A percentile compares a stretch with the other conserved stretches of the same genome.
Evolutionary conservation across 2,113 vertebrate species (phyloP).

Genomic region (Salvator merianae): DNA sequence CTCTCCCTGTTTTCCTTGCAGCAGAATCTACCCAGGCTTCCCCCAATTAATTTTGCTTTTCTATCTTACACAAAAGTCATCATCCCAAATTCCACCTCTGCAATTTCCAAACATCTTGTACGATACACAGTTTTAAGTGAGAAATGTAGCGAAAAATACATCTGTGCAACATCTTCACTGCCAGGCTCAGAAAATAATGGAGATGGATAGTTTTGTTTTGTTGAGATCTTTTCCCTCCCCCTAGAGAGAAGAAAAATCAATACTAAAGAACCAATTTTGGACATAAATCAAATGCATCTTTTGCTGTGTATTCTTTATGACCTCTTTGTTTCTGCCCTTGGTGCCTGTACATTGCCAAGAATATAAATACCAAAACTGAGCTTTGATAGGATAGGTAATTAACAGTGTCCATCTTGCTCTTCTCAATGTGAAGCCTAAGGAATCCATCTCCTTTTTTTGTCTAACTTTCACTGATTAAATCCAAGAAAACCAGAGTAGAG

Average conservation of each 20-base stretch:
- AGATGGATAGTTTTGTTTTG: conserved; percentile 68
- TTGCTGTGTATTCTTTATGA: conserved; percentile 71
- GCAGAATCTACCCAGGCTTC: background rate
- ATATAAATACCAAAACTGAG: conserved; percentile 65
- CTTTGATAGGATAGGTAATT: conserved; percentile 46
- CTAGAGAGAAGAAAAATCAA: conserved; percentile 70
- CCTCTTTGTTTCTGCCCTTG: conserved; percentile 66
- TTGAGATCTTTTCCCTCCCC: conserved; percentile 43
- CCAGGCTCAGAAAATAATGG: conserved; percentile 68
- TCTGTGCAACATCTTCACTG: conserved; percentile 62
- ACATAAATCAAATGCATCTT: conserved; percentile 76
- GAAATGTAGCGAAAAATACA: conserved; percentile 18
- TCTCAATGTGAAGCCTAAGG: background rate
- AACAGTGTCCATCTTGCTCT: conserved; percentile 24
- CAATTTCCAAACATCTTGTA: conserved; percentile 30
- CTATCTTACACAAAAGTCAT: background rate
- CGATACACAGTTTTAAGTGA: conserved; percentile 40
- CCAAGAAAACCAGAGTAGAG: conserved; percentile 21
- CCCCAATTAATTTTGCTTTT: conserved; percentile 29
- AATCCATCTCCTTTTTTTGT: conserved; percentile 43
- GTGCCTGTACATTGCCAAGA: conserved; percentile 59
- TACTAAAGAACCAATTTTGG: conserved; percentile 67
- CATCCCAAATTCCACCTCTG: background rate
- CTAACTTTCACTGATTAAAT: conserved; percentile 50
- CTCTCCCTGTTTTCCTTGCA: conserved; percentile 43